Evolutionary conservation across 2,888 invertebrate species (phyloP).

Genomic region (Apoderus coryli): DNA sequence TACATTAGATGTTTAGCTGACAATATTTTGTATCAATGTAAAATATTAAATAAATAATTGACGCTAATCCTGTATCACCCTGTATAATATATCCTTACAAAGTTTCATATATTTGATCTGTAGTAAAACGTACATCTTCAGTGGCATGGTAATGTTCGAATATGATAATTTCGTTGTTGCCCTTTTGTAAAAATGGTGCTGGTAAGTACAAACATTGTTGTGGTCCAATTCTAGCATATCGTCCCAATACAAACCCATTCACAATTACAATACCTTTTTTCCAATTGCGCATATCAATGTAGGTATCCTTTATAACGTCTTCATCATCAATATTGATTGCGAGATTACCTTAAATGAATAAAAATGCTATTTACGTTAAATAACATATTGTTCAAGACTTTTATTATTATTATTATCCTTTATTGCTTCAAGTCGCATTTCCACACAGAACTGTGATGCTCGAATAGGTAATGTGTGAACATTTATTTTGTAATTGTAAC

Average conservation of each 20-base stretch:
- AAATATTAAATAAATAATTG: too few relatives aligned
- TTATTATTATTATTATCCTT: neutral
- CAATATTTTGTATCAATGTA: too few relatives aligned
- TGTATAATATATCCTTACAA: too few relatives aligned
- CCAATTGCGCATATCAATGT: slow-evolving; percentile 64
- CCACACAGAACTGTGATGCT: slow-evolving; percentile 43
- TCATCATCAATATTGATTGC: slow-evolving; percentile 20
- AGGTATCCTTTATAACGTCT: slow-evolving; percentile 52
- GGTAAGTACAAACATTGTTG: slow-evolving; percentile 74
- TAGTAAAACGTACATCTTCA: slow-evolving; percentile 21
- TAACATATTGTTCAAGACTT: neutral
- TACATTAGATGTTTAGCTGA: too few relatives aligned
- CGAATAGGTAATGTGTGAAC: slow-evolving; percentile 21
- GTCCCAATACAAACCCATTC: slow-evolving; percentile 73
- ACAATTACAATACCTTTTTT: slow-evolving; percentile 71
- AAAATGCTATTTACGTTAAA: too few relatives aligned
- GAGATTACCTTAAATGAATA: slow-evolving; percentile 18
- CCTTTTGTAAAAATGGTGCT: slow-evolving; percentile 47
- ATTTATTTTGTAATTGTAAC: too few relatives aligned
- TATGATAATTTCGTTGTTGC: slow-evolving; percentile 29
- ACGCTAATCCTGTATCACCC: too few relatives aligned
- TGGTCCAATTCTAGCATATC: slow-evolving; percentile 66
- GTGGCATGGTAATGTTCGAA: slow-evolving; percentile 28
- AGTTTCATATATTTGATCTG: slow-evolving; percentile 22
- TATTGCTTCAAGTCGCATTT: slow-evolving; percentile 34